Percentiles rank a stretch among this genome's conserved stretches.
phyloP scores from a whole-genome alignment of 2,113 vertebrate species.

The Sinocyclocheilus anshuiensis region DNA sequence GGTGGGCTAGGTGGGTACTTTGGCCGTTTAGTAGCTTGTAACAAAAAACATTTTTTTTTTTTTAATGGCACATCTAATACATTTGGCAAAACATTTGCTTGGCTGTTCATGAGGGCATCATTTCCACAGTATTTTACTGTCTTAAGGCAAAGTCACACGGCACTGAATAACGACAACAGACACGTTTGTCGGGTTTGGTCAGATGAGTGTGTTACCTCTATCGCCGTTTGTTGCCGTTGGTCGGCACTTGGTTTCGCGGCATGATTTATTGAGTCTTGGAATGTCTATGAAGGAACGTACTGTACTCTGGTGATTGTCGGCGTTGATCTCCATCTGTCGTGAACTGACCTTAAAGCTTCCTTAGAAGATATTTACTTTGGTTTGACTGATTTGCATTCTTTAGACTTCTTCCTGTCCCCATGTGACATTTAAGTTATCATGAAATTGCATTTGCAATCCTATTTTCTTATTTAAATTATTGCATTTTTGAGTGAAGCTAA shows the following conservation, averaged over 20 bases:
- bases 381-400: neutral
- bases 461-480: neutral
- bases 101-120: neutral
- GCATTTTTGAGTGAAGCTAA: neutral
- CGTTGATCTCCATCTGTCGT: neutral
- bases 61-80: neutral
- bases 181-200: neutral
- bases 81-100: neutral
- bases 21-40: neutral
- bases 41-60: neutral
- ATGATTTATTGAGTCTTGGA: neutral
- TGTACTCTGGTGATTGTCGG: neutral
- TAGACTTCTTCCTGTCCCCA: neutral
- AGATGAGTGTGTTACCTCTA: neutral
- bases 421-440: neutral
- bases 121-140: slow-evolving; percentile 4
- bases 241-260: neutral
- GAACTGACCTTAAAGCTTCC: neutral
- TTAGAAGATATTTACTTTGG: neutral
- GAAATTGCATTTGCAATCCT: neutral
- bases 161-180: neutral
- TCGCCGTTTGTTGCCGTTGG: neutral
- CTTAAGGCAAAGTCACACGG: neutral
- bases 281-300: neutral
- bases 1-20: neutral